Conservation (phyloP, 2,797 vertebrate genomes). For the Hydrophis major region DNA sequence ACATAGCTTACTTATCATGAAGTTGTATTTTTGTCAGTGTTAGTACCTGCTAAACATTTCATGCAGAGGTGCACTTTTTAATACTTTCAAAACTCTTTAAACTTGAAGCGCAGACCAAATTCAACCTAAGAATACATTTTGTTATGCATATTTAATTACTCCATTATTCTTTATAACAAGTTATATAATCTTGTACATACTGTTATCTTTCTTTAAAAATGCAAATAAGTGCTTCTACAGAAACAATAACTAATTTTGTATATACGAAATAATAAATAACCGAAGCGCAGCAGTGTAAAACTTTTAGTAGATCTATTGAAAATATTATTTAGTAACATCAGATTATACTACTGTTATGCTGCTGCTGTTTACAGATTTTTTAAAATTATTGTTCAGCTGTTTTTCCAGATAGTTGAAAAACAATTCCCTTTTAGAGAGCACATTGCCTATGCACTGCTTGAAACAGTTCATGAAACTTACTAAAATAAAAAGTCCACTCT, state of each 20-base stretch:
- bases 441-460: neutral
- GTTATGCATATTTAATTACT: neutral
- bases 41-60: neutral
- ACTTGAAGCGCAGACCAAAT: neutral
- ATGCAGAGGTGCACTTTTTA: neutral
- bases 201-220: neutral
- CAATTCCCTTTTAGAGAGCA: neutral
- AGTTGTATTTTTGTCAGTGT: neutral
- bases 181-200: neutral
- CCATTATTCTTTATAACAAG: neutral
- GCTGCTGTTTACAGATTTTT: neutral
- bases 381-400: neutral
- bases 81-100: neutral
- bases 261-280: neutral
- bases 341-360: neutral
- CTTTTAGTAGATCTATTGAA: neutral
- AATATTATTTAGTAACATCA: neutral
- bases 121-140: neutral
- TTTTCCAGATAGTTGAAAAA: neutral
- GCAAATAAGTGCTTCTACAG: neutral
- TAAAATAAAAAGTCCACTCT: neutral
- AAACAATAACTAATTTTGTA: neutral
- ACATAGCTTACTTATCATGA: neutral
- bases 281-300: neutral
- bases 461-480: neutral